Evolutionary conservation across 2,113 vertebrate genomes (phyloP).

Genomic region (Herpailurus yagouaroundi): DNA sequence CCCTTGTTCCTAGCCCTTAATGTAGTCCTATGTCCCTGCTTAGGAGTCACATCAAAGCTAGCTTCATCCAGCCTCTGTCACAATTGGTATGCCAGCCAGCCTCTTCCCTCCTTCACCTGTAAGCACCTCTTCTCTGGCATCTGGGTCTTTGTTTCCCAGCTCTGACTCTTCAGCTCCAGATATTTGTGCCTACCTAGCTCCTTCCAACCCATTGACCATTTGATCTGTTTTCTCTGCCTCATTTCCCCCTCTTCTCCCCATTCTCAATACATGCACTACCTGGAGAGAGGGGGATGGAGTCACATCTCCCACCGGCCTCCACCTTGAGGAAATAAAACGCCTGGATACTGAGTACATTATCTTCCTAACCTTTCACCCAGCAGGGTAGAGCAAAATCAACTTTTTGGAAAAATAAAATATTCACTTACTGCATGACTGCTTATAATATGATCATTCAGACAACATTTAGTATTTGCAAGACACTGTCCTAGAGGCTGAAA

Average conservation of each 20-base stretch:
- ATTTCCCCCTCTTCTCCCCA: not conserved
- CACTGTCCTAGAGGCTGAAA: not conserved
- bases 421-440: not conserved
- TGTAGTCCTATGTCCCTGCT: not conserved
- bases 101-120: not conserved
- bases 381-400: not conserved
- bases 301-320: not conserved
- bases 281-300: not conserved
- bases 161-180: not conserved
- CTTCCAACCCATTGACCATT: not conserved
- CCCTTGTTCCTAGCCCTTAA: constrained; percentile 6
- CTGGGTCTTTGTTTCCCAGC: not conserved
- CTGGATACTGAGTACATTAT: not conserved
- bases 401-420: not conserved
- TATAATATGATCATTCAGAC: not conserved
- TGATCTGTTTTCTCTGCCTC: not conserved
- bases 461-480: not conserved
- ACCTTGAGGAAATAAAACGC: not conserved
- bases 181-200: not conserved
- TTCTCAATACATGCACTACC: not conserved
- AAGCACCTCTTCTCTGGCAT: not conserved
- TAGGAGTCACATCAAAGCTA: not conserved
- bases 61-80: not conserved
- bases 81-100: not conserved
- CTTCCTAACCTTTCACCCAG: not conserved